These are phyloP conservation scores for Macrosoma leucophasiata DNA, from an alignment of 2,888 invertebrate species.

Conservation along the genomic window DNA sequence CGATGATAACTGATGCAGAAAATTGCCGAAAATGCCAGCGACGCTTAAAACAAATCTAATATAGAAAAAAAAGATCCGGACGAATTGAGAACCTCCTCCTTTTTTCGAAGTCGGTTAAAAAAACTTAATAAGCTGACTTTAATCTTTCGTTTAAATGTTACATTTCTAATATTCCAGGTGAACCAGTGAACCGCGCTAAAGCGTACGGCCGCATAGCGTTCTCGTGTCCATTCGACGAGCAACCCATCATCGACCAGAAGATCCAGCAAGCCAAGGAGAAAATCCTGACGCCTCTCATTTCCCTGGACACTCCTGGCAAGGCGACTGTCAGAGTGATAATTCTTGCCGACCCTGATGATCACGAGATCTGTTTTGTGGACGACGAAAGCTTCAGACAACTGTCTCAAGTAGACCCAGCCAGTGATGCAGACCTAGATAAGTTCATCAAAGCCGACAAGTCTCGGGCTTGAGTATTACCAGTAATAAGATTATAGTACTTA, in stretches of 20 bases:
- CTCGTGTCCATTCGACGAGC: slow-evolving; percentile 86
- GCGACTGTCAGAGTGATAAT: slow-evolving; percentile 97
- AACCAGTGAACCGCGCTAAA: slow-evolving; percentile 85
- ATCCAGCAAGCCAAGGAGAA: slow-evolving; percentile 82
- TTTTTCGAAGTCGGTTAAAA: no score
- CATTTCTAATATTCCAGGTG: slow-evolving; percentile 54
- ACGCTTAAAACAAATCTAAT: no score
- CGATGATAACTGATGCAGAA: no score
- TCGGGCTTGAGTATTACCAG: slow-evolving; percentile 49
- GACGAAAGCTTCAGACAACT: slow-evolving; percentile 94
- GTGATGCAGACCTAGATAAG: slow-evolving; percentile 85
- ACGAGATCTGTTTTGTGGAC: slow-evolving; percentile 99
- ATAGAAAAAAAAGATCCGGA: no score
- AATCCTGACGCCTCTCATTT: slow-evolving; percentile 91
- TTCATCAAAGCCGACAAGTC: slow-evolving; percentile 83
- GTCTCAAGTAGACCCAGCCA: slow-evolving; percentile 89
- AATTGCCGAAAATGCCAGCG: no score
- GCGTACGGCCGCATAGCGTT: slow-evolving; percentile 98
- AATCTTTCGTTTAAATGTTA: neutral
- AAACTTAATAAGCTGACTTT: no score
- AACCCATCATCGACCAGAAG: slow-evolving; percentile 83
- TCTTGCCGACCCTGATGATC: slow-evolving; percentile 96
- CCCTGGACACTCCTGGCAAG: slow-evolving; percentile 97
- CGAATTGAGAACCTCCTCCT: no score
- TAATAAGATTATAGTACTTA: no score